Percentiles rank a stretch among this genome's conserved stretches.
These are phyloP conservation scores for Pseudolaguvia tuberculata DNA, from an alignment of 2,113 vertebrate species.

Conservation along the genomic window DNA sequence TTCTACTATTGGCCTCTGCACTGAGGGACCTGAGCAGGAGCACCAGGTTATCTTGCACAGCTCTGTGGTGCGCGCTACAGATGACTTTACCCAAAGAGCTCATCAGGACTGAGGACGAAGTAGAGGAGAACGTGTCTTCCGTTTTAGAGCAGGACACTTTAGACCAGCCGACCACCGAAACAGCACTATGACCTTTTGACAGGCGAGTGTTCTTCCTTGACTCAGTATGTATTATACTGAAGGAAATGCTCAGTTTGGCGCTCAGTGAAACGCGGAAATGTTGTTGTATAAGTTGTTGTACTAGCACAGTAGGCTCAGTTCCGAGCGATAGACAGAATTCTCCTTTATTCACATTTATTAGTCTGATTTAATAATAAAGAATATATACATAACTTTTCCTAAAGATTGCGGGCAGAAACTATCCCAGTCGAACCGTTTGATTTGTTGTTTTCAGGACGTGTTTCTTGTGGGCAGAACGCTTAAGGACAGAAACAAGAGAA, in stretches of 20 bases:
- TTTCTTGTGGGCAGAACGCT: not conserved
- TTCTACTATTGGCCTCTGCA: conserved; percentile 55
- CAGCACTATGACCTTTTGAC: conserved; percentile 17
- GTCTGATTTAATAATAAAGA: not conserved
- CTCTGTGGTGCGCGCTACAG: conserved; percentile 69
- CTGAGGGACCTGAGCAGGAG: conserved; percentile 61
- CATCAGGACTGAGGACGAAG: conserved; percentile 37
- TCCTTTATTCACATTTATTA: conserved; percentile 43
- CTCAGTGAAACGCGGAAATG: conserved; percentile 20
- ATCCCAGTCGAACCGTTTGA: conserved; percentile 1
- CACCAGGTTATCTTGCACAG: conserved; percentile 64
- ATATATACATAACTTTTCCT: conserved; percentile 25
- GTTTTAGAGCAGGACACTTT: conserved; percentile 3
- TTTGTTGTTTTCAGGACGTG: not conserved
- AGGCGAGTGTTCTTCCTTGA: not conserved
- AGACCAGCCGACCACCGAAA: conserved; percentile 36
- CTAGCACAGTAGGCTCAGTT: conserved; percentile 44
- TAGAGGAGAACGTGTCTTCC: not conserved
- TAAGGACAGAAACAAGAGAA: not conserved
- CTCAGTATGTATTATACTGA: not conserved
- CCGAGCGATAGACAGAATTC: conserved; percentile 34
- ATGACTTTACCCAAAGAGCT: conserved; percentile 56
- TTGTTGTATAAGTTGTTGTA: conserved; percentile 38
- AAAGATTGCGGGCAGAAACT: conserved; percentile 17
- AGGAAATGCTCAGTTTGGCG: not conserved